These are phyloP conservation scores for Planococcus citri DNA, from an alignment of 1,140 invertebrate species.

Conservation along the genomic window DNA sequence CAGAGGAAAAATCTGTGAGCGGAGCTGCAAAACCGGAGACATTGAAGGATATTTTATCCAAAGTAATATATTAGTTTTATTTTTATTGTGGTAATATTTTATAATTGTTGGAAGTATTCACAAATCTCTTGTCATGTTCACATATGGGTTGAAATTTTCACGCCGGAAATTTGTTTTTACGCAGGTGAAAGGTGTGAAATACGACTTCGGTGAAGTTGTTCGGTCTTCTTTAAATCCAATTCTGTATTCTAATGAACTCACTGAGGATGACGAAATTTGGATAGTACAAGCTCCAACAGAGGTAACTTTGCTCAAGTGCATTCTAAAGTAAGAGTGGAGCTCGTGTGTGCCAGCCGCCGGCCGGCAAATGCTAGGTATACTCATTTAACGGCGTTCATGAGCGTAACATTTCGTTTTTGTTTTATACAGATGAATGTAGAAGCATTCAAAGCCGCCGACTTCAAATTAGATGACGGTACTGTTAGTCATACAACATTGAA, in stretches of 20 bases:
- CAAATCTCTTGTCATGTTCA: not conserved
- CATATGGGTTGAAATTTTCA: not conserved
- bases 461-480: not conserved
- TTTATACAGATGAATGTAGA: too few relatives aligned
- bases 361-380: too few relatives aligned
- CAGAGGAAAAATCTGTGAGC: not conserved
- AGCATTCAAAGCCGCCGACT: too few relatives aligned
- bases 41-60: not conserved
- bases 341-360: too few relatives aligned
- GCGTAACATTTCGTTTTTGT: too few relatives aligned
- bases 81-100: not conserved
- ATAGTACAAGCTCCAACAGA: not conserved
- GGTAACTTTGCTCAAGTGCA: too few relatives aligned
- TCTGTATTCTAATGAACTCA: not conserved
- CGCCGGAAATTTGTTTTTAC: not conserved
- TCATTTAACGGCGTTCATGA: too few relatives aligned
- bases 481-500: not conserved
- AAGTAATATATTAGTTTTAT: not conserved
- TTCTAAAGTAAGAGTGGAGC: too few relatives aligned
- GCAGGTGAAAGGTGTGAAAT: not conserved
- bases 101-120: not conserved
- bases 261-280: not conserved
- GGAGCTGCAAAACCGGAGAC: not conserved
- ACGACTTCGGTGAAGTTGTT: not conserved
- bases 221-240: not conserved